Conservation (phyloP, 2,113 vertebrate genomes). For the Tinamus guttatus region DNA sequence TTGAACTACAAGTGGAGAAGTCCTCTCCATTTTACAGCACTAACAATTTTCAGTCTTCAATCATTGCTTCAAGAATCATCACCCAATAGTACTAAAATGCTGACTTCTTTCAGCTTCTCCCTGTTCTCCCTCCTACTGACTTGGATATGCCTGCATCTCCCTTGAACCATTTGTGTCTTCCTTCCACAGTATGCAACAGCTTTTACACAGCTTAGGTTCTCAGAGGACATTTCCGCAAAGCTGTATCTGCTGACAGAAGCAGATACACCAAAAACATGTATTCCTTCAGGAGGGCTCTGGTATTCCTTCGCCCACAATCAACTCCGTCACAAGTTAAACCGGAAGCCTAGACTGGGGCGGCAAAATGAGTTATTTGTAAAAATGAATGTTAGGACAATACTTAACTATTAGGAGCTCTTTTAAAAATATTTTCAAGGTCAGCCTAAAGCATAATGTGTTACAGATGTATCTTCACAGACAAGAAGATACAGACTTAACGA, state of each 20-base stretch:
- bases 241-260: neutral
- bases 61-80: neutral
- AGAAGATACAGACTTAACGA: neutral
- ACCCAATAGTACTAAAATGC: neutral
- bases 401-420: neutral
- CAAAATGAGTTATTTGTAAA: neutral
- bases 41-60: neutral
- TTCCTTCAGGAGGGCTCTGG: neutral
- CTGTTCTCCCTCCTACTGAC: neutral
- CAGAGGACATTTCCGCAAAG: neutral
- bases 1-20: neutral
- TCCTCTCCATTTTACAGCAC: neutral
- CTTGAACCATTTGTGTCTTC: neutral
- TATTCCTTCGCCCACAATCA: neutral
- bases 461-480: neutral
- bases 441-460: neutral
- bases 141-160: neutral
- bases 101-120: neutral
- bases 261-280: fast-evolving
- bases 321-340: neutral
- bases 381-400: neutral
- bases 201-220: neutral
- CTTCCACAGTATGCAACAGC: neutral
- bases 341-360: neutral
- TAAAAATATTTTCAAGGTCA: neutral